Percentiles rank a stretch among this genome's conserved stretches.
Conservation (phyloP, 2,888 invertebrate species). For the Meliscaeva auricollis region DNA sequence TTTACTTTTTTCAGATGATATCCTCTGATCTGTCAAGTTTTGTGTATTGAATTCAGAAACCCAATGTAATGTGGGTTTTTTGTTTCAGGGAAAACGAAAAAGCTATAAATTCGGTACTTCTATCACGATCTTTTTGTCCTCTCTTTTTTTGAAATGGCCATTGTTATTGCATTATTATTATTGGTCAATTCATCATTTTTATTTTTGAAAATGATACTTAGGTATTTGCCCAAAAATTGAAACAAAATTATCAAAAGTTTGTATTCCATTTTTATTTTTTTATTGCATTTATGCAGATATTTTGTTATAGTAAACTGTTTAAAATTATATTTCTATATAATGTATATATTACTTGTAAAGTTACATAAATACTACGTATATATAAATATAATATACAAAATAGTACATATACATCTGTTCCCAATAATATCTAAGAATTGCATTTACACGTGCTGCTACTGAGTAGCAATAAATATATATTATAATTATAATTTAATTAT, state of each 20-base stretch:
- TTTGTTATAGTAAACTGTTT: constrained; percentile 43
- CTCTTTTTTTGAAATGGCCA: too few relatives aligned
- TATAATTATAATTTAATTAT: neutral
- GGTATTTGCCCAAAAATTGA: neutral
- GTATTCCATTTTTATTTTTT: constrained; percentile 13
- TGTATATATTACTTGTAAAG: constrained; percentile 44
- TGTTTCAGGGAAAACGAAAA: too few relatives aligned
- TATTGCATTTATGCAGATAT: constrained; percentile 35
- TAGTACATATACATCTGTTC: constrained; percentile 40
- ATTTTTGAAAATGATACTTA: neutral
- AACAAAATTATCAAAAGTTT: neutral
- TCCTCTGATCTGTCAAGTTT: too few relatives aligned
- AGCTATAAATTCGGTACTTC: too few relatives aligned
- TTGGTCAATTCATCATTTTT: too few relatives aligned
- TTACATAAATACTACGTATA: constrained; percentile 42
- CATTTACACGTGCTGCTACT: constrained; percentile 30
- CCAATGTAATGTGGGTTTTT: too few relatives aligned
- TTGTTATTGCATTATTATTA: too few relatives aligned
- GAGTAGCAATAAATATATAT: constrained; percentile 1
- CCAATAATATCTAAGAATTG: constrained; percentile 23
- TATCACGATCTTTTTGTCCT: too few relatives aligned
- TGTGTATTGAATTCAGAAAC: too few relatives aligned
- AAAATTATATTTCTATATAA: constrained; percentile 30
- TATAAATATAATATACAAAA: constrained; percentile 62
- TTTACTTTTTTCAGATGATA: too few relatives aligned